Percentiles rank a stretch among this genome's conserved stretches.
These are phyloP conservation scores for Corydoras sp. DNA, from an alignment of 2,113 vertebrate species.

Conservation along the genomic window DNA sequence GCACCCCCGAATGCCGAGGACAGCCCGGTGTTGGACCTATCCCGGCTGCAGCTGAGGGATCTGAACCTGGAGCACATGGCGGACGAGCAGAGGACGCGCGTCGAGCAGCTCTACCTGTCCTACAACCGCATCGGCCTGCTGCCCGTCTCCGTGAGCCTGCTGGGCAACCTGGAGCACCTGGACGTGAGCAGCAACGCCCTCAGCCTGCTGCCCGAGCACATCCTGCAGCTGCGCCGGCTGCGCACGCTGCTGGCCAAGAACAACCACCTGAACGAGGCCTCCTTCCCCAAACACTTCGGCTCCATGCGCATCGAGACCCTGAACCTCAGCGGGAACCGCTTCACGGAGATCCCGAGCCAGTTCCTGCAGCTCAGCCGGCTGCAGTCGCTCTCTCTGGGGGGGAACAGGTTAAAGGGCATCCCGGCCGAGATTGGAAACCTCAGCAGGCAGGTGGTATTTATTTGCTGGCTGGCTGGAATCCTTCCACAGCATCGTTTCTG, in stretches of 20 bases:
- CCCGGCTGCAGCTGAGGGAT: constrained; percentile 63
- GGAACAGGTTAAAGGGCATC: constrained; percentile 86
- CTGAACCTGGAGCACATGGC: constrained; percentile 58
- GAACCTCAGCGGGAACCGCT: constrained; percentile 92
- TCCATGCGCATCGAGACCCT: constrained; percentile 78
- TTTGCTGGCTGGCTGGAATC: no score
- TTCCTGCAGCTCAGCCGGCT: constrained; percentile 76
- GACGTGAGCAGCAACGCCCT: constrained; percentile 88
- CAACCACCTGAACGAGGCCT: constrained; percentile 83
- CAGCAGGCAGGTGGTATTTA: constrained; percentile 64
- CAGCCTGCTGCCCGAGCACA: constrained; percentile 69
- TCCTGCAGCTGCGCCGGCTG: constrained; percentile 71
- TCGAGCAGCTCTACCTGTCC: constrained; percentile 73
- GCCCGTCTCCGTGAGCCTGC: constrained; percentile 65
- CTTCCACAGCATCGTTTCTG: no score
- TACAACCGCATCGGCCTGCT: constrained; percentile 73
- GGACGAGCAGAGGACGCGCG: constrained; percentile 61
- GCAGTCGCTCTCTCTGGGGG: constrained; percentile 86
- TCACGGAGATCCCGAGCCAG: constrained; percentile 77
- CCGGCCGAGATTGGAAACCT: constrained; percentile 86
- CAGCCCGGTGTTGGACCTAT: constrained; percentile 65
- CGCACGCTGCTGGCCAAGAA: constrained; percentile 88
- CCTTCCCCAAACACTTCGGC: constrained; percentile 83
- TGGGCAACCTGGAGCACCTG: constrained; percentile 79
- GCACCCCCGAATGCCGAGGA: background rate